Evolutionary conservation across 2,797 vertebrate genomes (phyloP).

Genomic region (Anomalospiza imberbis): DNA sequence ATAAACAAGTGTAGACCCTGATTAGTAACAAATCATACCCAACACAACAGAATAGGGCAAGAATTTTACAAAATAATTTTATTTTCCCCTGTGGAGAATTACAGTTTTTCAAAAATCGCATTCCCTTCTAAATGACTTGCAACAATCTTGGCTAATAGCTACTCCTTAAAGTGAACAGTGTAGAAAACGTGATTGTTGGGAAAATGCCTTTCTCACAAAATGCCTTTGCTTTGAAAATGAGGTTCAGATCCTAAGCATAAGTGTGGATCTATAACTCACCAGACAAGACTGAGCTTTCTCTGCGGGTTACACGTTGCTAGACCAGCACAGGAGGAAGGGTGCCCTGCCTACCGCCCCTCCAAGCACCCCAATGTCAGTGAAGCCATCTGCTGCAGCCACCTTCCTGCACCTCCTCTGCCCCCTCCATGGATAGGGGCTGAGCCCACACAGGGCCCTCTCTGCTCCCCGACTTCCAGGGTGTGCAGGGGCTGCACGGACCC

Average conservation of each 20-base stretch:
- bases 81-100: neutral
- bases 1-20: neutral
- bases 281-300: neutral
- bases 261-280: neutral
- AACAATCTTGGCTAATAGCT: neutral
- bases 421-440: rapidly evolving
- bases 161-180: neutral
- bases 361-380: rapidly evolving
- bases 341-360: neutral
- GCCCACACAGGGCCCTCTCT: rapidly evolving
- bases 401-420: neutral
- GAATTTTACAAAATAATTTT: neutral
- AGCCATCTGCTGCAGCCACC: neutral
- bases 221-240: neutral
- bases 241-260: neutral
- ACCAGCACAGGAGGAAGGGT: neutral
- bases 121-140: neutral
- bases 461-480: no score
- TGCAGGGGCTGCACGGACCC: rapidly evolving
- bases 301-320: rapidly evolving
- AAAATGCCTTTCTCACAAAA: neutral
- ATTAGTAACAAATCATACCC: neutral
- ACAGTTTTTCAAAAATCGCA: neutral
- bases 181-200: neutral
- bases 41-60: neutral